Percentiles rank a stretch among this genome's conserved stretches.
Evolutionary conservation across 2,113 vertebrate species (phyloP).

Genomic region (Odocoileus virginianus): DNA sequence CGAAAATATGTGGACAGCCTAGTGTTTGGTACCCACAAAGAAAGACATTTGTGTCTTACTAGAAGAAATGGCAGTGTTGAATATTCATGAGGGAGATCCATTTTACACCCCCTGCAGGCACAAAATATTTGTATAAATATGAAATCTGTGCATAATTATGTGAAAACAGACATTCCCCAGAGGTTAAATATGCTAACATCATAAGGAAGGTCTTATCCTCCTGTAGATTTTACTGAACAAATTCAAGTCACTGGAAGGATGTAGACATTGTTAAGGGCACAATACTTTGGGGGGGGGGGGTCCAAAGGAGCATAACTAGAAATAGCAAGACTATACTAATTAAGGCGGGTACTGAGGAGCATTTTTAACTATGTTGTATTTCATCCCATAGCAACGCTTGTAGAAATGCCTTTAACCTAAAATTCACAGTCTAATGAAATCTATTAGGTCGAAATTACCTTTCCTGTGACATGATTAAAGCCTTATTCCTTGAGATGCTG

Average conservation of each 20-base stretch:
- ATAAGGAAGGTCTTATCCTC: constrained; percentile 23
- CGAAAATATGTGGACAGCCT: constrained; percentile 44
- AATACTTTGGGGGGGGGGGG: constrained; percentile 10
- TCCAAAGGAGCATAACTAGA: constrained; percentile 7
- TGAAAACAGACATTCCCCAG: constrained; percentile 57
- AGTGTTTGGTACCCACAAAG: constrained; percentile 47
- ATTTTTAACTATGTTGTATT: constrained; percentile 28
- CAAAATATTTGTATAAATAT: constrained; percentile 67
- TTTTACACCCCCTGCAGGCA: constrained; percentile 51
- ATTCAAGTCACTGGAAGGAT: constrained; percentile 44
- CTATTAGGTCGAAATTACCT: constrained; percentile 39
- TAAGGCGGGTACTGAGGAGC: background rate
- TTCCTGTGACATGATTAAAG: constrained; percentile 20
- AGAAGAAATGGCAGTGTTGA: constrained; percentile 53
- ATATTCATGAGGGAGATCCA: constrained; percentile 71
- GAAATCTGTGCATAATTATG: constrained; percentile 57
- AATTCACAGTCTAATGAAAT: constrained; percentile 45
- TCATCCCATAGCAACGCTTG: constrained; percentile 8
- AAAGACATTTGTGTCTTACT: constrained; percentile 61
- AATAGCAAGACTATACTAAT: background rate
- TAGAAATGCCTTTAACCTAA: constrained; percentile 41
- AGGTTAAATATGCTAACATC: constrained; percentile 61
- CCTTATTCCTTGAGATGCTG: constrained; percentile 20
- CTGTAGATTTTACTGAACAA: constrained; percentile 62
- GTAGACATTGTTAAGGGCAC: constrained; percentile 25